Conservation (phyloP, 2,888 invertebrate genomes). For the Phaedon cochleariae region DNA sequence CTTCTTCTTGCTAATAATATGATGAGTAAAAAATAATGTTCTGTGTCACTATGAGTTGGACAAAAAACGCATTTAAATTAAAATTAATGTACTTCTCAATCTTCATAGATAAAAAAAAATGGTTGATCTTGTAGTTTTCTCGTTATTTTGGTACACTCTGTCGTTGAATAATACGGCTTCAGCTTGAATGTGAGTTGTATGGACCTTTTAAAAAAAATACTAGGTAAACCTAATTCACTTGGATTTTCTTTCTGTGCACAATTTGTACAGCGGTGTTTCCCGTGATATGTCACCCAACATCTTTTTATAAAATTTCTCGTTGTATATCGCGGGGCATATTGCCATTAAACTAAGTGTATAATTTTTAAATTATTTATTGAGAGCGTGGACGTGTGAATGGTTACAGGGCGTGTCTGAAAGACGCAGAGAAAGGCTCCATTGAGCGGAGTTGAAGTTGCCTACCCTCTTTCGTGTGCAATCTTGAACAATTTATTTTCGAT, state of each 20-base stretch:
- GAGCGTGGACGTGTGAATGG: slow-evolving; percentile 40
- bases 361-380: slow-evolving; percentile 51
- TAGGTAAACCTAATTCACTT: slow-evolving; percentile 43
- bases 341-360: slow-evolving; percentile 40
- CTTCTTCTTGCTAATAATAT: no score
- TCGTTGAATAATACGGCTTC: slow-evolving; percentile 49
- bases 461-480: slow-evolving; percentile 31
- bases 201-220: slow-evolving; percentile 51
- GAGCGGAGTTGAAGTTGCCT: slow-evolving; percentile 30
- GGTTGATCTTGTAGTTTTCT: background rate
- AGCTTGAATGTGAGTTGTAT: slow-evolving; percentile 51
- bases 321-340: slow-evolving; percentile 38
- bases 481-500: slow-evolving; percentile 39
- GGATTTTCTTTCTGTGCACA: slow-evolving; percentile 41
- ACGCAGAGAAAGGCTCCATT: slow-evolving; percentile 32
- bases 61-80: no score
- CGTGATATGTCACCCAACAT: slow-evolving; percentile 38
- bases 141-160: background rate
- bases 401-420: slow-evolving; percentile 25
- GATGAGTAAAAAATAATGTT: no score
- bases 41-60: no score
- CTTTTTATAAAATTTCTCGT: slow-evolving; percentile 46
- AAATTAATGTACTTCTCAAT: no score
- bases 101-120: no score
- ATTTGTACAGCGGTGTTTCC: slow-evolving; percentile 35